These are phyloP conservation scores for Indicator maculatus DNA, from an alignment of 2,113 vertebrate species.

Conservation along the genomic window DNA sequence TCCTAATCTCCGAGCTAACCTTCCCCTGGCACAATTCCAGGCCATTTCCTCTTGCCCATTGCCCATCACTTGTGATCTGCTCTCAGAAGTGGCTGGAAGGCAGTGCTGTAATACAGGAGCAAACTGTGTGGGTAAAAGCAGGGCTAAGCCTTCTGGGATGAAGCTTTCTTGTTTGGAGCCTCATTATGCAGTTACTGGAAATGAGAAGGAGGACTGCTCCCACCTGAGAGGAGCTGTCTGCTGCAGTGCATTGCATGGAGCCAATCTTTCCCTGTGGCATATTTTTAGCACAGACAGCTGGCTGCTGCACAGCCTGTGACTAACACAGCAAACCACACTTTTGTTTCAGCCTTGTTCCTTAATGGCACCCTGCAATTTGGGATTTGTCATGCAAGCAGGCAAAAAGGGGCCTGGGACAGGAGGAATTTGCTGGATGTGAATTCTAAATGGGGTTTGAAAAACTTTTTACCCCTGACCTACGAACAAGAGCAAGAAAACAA, in stretches of 20 bases:
- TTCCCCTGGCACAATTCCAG: no score
- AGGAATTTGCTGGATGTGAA: slow-evolving; percentile 20
- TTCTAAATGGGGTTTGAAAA: slow-evolving; percentile 3
- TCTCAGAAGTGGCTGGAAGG: not conserved
- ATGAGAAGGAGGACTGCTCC: slow-evolving; percentile 61
- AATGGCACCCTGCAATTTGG: slow-evolving; percentile 62
- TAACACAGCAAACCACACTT: slow-evolving; percentile 73
- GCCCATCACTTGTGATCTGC: not conserved
- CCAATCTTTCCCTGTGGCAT: slow-evolving; percentile 51
- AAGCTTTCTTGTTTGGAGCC: not conserved
- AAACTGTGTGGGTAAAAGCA: not conserved
- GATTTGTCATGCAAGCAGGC: slow-evolving; percentile 48
- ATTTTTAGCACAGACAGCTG: slow-evolving; percentile 79
- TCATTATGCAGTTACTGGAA: slow-evolving; percentile 35
- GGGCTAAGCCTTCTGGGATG: not conserved
- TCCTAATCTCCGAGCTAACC: no score
- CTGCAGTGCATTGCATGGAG: slow-evolving; percentile 67
- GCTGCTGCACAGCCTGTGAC: slow-evolving; percentile 72
- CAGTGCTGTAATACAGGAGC: not conserved
- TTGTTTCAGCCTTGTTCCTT: slow-evolving; percentile 64
- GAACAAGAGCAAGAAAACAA: not conserved
- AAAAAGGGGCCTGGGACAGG: not conserved
- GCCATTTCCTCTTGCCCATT: no score
- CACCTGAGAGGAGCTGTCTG: slow-evolving; percentile 70
- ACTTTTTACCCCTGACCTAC: not conserved